Percentiles rank a stretch among this genome's conserved stretches.
Evolutionary conservation across 1,140 invertebrate species (phyloP).

Genomic region (Eumeta japonica): DNA sequence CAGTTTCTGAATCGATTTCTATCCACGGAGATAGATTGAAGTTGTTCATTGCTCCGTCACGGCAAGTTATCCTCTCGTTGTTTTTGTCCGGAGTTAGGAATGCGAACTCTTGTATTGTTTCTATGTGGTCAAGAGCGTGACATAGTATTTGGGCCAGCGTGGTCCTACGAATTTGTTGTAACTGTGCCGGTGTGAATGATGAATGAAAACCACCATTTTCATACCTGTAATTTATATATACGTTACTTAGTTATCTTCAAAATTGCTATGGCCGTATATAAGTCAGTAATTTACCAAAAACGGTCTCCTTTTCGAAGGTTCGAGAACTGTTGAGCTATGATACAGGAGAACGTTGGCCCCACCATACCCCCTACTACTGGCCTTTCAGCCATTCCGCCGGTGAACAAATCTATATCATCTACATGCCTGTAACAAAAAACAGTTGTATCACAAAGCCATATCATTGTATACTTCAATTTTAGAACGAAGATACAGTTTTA

Average conservation of each 20-base stretch:
- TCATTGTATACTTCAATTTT: background rate
- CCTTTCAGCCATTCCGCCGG: constrained; percentile 82
- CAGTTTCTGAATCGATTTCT: constrained; percentile 51
- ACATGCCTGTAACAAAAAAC: constrained; percentile 59
- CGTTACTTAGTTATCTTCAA: background rate
- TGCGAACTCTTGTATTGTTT: constrained; percentile 73
- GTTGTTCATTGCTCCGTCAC: constrained; percentile 68
- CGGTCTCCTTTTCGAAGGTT: constrained; percentile 85
- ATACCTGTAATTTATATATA: constrained; percentile 53
- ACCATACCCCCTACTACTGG: constrained; percentile 80
- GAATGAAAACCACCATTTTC: constrained; percentile 74
- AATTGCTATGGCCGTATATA: background rate
- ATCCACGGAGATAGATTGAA: constrained; percentile 66
- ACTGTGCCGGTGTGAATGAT: constrained; percentile 78
- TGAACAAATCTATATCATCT: constrained; percentile 89
- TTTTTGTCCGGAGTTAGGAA: constrained; percentile 67
- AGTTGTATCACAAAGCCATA: background rate
- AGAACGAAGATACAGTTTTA: background rate
- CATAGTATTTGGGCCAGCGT: constrained; percentile 85
- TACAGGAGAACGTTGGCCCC: constrained; percentile 94
- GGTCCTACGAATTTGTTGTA: constrained; percentile 79
- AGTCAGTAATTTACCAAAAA: constrained; percentile 69
- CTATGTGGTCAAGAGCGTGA: constrained; percentile 72
- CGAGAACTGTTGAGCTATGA: constrained; percentile 90
- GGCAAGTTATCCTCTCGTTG: constrained; percentile 68